Base-by-base conservation (phyloP, 2,888 invertebrate species). In the Andrena praecox region DNA sequence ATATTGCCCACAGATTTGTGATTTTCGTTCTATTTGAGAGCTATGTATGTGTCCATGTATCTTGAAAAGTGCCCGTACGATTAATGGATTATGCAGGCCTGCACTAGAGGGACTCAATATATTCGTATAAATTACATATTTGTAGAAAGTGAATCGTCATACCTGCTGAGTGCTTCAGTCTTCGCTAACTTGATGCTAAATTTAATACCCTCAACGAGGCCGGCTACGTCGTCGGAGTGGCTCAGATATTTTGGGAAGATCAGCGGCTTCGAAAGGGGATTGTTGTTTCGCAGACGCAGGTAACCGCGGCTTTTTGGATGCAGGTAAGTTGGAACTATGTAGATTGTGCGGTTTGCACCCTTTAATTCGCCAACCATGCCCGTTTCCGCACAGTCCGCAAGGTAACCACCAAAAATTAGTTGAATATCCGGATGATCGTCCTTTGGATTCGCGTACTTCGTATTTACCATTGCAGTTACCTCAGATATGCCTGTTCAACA, bases 251-350 rank as follows among this genome's bases (percentile, higher is more conserved):
- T 98, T 42, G 98, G 98, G 91, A 96, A 97, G 75, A 99, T 98
- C 89, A 97, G 95, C 0, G 99, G 99, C 87, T 97, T 96, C 1
- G 96, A 96, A 64, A 97, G 94, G 0, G 99, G 99, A 94, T 99
- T 96, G 67, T 95, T 95, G 10, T 96, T 97, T 81, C 95, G 95
- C 33, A 99, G 95, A 86, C 96, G 96, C 3, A 97, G 93, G 48
- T 95, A 96, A 0, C 99, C 99, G 10, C 97, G 95, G 85, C 98
- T 98, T 92, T 97, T 97, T 0, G 99, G 98, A 91, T 98, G 97
- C 89, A 99, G 93, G 0, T 97, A 96, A 0, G 97, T 96, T 0
- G 98, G 98, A 78, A 97, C 97, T 68, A 98, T 96, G 89, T 96
- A 96, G 74, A 98, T 96, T 64, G 95, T 95, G 7, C 98, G 94